Conservation (phyloP, 2,797 vertebrate species). For the Gymnopithys bicolor region DNA sequence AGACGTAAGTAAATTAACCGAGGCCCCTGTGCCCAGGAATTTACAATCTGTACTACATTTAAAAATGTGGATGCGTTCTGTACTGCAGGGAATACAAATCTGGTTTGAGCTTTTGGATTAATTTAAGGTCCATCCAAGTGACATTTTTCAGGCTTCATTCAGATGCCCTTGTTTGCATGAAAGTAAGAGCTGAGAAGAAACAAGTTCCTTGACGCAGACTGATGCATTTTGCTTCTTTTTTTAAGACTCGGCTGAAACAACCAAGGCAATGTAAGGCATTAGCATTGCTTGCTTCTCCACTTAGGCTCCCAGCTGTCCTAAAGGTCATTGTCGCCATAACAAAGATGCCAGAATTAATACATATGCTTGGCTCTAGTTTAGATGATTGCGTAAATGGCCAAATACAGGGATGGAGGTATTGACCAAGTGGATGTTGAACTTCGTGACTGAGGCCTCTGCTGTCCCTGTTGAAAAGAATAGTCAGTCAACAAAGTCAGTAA, state of each 20-base stretch:
- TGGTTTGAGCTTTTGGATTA: background rate
- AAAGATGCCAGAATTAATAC: background rate
- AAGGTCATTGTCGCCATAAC: background rate
- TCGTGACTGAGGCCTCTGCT: background rate
- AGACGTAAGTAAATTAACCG: background rate
- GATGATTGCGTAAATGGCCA: background rate
- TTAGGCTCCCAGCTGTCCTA: background rate
- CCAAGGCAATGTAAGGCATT: background rate
- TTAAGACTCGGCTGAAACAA: background rate
- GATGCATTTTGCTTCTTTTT: background rate
- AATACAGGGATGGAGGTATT: fast-evolving
- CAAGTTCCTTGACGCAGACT: fast-evolving
- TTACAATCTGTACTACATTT: background rate
- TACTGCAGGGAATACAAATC: background rate
- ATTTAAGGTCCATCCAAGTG: background rate
- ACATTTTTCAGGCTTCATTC: background rate
- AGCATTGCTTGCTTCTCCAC: background rate
- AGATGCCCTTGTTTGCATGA: background rate
- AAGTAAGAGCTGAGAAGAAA: background rate
- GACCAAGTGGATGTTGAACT: background rate
- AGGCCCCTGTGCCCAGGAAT: background rate
- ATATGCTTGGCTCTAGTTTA: background rate
- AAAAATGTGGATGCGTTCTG: background rate
- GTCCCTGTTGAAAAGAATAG: fast-evolving
- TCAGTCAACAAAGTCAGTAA: background rate